A percentile compares a stretch with the other conserved stretches of the same genome.
Conservation (phyloP, 2,113 vertebrate species). For the Apistogramma diplotaenia region DNA sequence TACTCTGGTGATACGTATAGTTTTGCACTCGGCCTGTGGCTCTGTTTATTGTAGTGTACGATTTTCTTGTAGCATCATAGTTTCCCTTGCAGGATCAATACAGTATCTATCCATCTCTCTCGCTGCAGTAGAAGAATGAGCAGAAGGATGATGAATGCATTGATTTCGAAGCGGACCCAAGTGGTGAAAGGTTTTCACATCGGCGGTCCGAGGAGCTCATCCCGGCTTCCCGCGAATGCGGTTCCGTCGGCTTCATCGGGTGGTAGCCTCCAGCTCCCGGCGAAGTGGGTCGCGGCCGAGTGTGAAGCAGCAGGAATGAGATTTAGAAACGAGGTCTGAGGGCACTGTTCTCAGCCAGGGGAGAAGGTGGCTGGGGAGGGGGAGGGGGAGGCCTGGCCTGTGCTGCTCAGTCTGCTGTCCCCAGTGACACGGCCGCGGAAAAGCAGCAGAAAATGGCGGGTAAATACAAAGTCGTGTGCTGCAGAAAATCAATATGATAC, state of each 20-base stretch:
- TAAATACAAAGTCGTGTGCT: background rate
- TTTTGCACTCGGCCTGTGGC: no score
- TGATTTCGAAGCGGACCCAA: no score
- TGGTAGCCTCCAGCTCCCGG: background rate
- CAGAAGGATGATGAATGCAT: no score
- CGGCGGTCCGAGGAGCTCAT: background rate
- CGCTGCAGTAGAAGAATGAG: no score
- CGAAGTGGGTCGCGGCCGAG: background rate
- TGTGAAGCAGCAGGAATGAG: background rate
- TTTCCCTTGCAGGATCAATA: no score
- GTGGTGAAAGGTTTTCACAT: background rate
- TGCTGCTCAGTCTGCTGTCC: background rate
- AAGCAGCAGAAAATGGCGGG: background rate
- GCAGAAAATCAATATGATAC: background rate
- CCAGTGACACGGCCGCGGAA: background rate
- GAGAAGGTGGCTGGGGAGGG: background rate
- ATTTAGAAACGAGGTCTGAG: background rate
- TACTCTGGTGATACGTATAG: no score
- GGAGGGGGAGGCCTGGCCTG: background rate
- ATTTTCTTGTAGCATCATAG: no score
- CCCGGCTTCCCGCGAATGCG: background rate
- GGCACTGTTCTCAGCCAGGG: rapidly evolving
- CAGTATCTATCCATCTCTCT: no score
- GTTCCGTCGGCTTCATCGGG: background rate
- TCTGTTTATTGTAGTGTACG: no score